Evolutionary conservation across 2,888 invertebrate species (phyloP).

Genomic region (Eilema griseolum): DNA sequence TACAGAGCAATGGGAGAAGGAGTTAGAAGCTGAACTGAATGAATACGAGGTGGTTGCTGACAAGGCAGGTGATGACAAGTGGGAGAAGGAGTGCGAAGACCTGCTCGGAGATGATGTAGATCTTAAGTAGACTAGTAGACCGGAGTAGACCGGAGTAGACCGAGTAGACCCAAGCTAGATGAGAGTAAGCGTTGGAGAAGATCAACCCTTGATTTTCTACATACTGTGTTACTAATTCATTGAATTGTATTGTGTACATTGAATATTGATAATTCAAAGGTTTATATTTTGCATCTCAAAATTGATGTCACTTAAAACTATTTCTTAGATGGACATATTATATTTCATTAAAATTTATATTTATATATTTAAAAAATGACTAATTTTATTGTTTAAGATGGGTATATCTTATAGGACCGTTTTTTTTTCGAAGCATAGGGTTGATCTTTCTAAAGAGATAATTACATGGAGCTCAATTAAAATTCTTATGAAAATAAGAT

Average conservation of each 20-base stretch:
- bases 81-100: slow-evolving; percentile 91
- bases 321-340: background rate
- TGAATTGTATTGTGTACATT: no score
- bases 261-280: background rate
- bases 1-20: slow-evolving; percentile 98
- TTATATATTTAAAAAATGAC: background rate
- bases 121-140: slow-evolving; percentile 87
- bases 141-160: slow-evolving; percentile 25
- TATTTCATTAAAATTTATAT: no score
- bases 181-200: slow-evolving; percentile 27
- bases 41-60: slow-evolving; percentile 96
- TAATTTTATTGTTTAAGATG: background rate
- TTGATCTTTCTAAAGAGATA: slow-evolving; percentile 9
- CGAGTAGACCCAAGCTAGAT: slow-evolving; percentile 30
- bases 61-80: slow-evolving; percentile 82
- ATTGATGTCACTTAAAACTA: background rate
- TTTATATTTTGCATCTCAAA: background rate
- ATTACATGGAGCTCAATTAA: slow-evolving; percentile 51
- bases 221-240: background rate
- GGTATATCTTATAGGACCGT: background rate
- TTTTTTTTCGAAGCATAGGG: background rate
- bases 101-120: slow-evolving; percentile 88
- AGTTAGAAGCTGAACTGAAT: slow-evolving; percentile 97
- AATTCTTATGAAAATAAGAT: slow-evolving; percentile 44
- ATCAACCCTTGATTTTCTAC: slow-evolving; percentile 24